Evolutionary conservation across 2,888 invertebrate genomes (phyloP), one percentile per base, ranked within the genome.

Genomic region (Leucophora obtusa): DNA sequence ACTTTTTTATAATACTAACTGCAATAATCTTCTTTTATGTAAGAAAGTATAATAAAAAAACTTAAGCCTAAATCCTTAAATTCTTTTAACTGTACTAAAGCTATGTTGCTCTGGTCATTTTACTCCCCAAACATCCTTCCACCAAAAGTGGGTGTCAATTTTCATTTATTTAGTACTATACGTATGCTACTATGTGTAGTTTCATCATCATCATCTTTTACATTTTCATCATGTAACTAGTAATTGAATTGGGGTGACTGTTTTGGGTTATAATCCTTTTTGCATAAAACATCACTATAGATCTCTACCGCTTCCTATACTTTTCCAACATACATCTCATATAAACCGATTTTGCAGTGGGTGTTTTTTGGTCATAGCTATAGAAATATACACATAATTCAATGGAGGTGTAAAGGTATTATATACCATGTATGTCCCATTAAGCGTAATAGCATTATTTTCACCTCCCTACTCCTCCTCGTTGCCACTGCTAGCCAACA

Each of bases 221-320:
- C n/a, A 53, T 65, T 58, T 69, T 73, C 69, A 79, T 79, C 63
- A 73, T 79, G 78, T 79, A 73, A 69, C 69, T 73, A 21, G 63
- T 73, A 79, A 79, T 79, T 79, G 79, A 73, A 79, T 79, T 73
- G 73, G 73, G 72, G 54, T 66, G 78, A 72, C 66, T 68, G 68
- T 73, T 78, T 62, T 78, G 78, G 73, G 56, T 58, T 78, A 59
- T 79, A 79, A 79, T 79, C 79, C 73, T 73, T 73, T 79, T 59
- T 69, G 69, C 73, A 73, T 69, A 79, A 73, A 14, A 10, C 50
- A 47, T 63, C 17, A 50, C 33, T 18, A 8, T 59, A 28, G 63
- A 62, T 43, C 47, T 47, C 59, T 62, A 24, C 14, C 11, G 63
- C 28, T 68, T 38, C 14, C 24, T 58, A 21, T 35, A 50, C 21